These are phyloP conservation scores for Cebus imitator DNA, from an alignment of 2,113 vertebrate species.

Conservation along the genomic window DNA sequence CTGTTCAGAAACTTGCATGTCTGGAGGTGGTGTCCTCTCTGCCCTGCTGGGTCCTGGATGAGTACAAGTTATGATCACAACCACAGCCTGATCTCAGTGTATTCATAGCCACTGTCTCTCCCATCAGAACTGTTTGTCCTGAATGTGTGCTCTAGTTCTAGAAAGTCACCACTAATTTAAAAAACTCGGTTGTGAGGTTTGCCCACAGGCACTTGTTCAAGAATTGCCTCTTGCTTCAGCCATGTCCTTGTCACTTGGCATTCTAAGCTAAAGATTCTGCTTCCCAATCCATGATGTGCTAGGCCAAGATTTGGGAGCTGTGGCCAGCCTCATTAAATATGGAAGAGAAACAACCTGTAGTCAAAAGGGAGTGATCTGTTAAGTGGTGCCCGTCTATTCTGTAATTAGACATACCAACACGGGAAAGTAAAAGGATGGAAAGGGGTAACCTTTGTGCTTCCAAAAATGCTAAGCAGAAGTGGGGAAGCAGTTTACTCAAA, in stretches of 20 bases:
- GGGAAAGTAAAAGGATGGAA: neutral
- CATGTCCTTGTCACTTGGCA: neutral
- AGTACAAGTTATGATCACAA: neutral
- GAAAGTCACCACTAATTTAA: neutral
- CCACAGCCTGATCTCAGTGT: neutral
- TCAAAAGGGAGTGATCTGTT: neutral
- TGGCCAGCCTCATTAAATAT: neutral
- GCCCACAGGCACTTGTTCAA: neutral
- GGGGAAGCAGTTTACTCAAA: neutral
- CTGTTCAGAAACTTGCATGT: neutral
- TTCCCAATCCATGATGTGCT: neutral
- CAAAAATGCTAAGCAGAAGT: neutral
- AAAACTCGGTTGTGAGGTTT: neutral
- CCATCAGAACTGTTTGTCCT: neutral
- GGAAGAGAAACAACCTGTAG: neutral
- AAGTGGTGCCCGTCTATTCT: neutral
- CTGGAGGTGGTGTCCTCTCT: neutral
- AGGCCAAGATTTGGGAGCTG: neutral
- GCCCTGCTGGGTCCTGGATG: neutral
- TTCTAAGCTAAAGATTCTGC: neutral
- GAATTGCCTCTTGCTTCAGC: neutral
- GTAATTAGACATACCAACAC: neutral
- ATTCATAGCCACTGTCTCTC: neutral
- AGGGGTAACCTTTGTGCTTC: neutral
- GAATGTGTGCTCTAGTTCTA: neutral